Percentiles rank a stretch among this genome's conserved stretches.
Conservation (phyloP, 2,797 vertebrate genomes). For the Melopsittacus undulatus region DNA sequence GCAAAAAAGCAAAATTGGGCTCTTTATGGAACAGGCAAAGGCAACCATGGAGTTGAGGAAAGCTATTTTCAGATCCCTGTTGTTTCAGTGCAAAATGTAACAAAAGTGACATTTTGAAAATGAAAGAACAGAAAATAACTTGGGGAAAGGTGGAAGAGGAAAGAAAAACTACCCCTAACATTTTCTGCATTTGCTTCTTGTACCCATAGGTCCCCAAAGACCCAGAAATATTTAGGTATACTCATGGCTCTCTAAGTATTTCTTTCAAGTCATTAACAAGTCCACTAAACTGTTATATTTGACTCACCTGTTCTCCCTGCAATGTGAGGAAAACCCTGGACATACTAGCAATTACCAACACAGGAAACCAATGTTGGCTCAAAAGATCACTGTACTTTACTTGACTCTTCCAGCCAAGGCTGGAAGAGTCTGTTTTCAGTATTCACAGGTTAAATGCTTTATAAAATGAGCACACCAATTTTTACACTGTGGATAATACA, state of each 20-base stretch:
- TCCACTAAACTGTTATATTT: neutral
- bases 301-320: neutral
- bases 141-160: neutral
- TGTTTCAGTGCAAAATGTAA: slow-evolving; percentile 15
- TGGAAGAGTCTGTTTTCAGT: neutral
- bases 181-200: neutral
- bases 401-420: neutral
- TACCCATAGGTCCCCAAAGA: neutral
- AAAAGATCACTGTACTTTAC: neutral
- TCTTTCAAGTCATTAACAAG: neutral
- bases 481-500: neutral
- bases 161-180: neutral
- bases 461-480: neutral
- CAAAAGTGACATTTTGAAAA: neutral
- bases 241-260: neutral
- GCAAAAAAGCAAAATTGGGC: neutral
- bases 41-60: neutral
- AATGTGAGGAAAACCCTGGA: neutral
- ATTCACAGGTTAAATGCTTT: neutral
- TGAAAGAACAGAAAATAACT: neutral
- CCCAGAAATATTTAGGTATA: neutral
- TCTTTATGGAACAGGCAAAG: neutral
- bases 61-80: slow-evolving; percentile 13
- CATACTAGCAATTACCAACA: neutral
- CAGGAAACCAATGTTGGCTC: neutral